phyloP scores from a whole-genome alignment of 2,888 invertebrate genomes.

The Cheilosia impressa region DNA sequence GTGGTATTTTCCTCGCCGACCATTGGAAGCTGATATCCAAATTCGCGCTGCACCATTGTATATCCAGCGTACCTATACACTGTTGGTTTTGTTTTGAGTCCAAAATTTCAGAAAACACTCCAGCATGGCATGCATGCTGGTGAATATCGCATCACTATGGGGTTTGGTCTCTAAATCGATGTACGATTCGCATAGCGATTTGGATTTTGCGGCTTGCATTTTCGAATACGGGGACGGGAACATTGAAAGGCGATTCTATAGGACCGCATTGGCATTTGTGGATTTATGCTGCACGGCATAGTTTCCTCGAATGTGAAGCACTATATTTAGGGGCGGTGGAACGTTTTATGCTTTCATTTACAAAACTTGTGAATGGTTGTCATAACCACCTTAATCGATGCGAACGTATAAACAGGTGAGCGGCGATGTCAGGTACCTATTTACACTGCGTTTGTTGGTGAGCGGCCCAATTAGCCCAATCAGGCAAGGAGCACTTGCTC shows the following conservation, averaged over 20 bases:
- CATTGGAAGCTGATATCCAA: background rate
- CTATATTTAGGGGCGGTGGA: background rate
- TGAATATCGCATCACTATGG: background rate
- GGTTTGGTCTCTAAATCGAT: background rate
- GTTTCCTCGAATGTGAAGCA: background rate
- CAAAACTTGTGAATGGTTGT: too few species aligned
- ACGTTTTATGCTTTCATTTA: background rate
- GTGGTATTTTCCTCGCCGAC: conserved; percentile 7
- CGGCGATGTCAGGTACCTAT: too few species aligned
- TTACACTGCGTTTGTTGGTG: too few species aligned
- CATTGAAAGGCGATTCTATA: conserved; percentile 5
- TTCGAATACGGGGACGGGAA: background rate
- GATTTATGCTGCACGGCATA: conserved; percentile 13
- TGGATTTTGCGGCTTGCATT: conserved; percentile 17
- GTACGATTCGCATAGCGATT: conserved; percentile 9
- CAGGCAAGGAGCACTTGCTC: too few species aligned
- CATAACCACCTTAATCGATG: background rate
- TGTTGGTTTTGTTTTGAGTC: background rate
- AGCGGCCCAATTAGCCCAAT: too few species aligned
- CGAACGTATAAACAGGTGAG: too few species aligned
- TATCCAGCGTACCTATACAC: background rate
- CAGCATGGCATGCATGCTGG: background rate
- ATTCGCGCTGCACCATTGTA: background rate
- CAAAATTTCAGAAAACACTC: conserved; percentile 7
- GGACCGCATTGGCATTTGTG: conserved; percentile 17